Base-by-base conservation (phyloP, 1,140 invertebrate genomes). In the Brachionus asplanchnoidis region DNA sequence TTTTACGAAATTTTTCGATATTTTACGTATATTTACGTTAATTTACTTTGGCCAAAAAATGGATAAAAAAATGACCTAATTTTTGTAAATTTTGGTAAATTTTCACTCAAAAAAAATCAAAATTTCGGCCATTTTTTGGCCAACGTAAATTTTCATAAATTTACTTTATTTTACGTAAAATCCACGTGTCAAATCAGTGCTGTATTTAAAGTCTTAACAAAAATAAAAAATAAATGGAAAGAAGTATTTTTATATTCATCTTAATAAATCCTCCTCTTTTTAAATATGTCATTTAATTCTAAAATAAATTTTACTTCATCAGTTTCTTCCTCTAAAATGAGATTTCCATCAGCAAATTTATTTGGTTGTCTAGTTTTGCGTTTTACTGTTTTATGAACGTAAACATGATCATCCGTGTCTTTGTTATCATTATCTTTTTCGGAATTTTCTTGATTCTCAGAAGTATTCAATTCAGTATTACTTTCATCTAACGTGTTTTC, bases 301-400 rank as follows among this genome's bases (percentile, higher is more conserved):
- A 0, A 32, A 36, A 36, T 26, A 23, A 65, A 20, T 32, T 12
- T 56, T 68, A 60, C 79, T 40, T 82, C 79, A 68, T 82, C 79
- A 68, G 56, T 56, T 42, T 44, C 79, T 23, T 82, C 79, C 32
- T 82, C 79, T 26, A 56, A 26, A 65, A 82, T 82, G 6, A 82
- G 28, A 68, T 82, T 82, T 42, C 56, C 79, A 82, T 82, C 79
- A 44, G 79, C 79, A 17, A 66, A 82, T 65, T 65, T 82, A 36
- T 82, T 68, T 0, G 40, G 42, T 77, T 77, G 73, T 50, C 73
- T 77, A 12, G 42, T 50, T 50, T 77, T 77, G 4, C 44, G 40
- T 77, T 77, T 77, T 9, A 77, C 73, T 50, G 73, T 77, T 50
- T 77, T 77, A 46, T 77, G 73, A 50, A 77, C 73, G 20, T 77